Base-by-base conservation (phyloP, 2,888 invertebrate species). In the Caenorhabditis wallacei region DNA sequence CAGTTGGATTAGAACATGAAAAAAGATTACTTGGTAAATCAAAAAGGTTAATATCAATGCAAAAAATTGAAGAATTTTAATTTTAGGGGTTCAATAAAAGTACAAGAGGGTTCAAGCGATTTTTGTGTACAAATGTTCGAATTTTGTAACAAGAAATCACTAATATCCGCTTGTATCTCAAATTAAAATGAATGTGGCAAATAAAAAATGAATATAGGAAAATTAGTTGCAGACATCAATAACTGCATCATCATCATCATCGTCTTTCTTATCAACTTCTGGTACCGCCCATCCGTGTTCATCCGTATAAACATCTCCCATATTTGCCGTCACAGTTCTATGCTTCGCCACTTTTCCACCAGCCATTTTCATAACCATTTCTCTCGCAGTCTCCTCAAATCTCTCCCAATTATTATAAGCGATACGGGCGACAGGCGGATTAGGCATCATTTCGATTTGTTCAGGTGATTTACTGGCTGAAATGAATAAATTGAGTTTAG, bases 331-430 rank as follows among this genome's bases (percentile, higher is more conserved):
- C 11, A 48, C 64, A 2, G 30, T 51, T 0, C 2, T 18, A n/a
- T 59, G 18, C 18, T 51, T 35, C n/a, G n/a, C 22, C 30, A 18
- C 11, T 35, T 18, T n/a, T 16, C 24, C 56, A n/a, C 75, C 75
- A 20, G 68, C 59, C 69, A 76, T 53, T 59, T 51, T 68, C 8
- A 7, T n/a, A 0, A 30, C 51, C 37, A 57, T 35, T 5, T n/a
- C 26, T 1, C 20, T 11, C 0, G 61, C 76, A 0, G 97, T 97
- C 93, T 97, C 95, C 93, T 98, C 98, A 93, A 98, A 98, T 93
- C 98, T 98, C 92, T 97, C 20, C 70, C 71, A 71, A 20, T 70
- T 26, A 16, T 43, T 37, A n/a, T 5, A 13, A 1, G 76, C 76
- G 0, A 76, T 10, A 26, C 22, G 26, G 0, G 76, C 20, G 11